Evolutionary conservation across 2,797 vertebrate genomes (phyloP).

Genomic region (Bradypodion pumilum): DNA sequence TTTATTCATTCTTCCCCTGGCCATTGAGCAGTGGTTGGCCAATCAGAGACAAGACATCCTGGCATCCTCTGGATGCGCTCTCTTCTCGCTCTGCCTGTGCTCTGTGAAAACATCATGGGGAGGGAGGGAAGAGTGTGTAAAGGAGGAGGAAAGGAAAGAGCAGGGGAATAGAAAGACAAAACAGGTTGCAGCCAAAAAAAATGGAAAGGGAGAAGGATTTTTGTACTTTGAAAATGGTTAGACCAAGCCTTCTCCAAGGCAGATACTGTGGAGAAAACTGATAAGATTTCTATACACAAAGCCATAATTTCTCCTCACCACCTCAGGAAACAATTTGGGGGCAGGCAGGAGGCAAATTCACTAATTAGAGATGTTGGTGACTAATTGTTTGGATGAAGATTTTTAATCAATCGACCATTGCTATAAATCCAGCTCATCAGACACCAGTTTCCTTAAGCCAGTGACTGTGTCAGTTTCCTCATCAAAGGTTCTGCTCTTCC

Average conservation of each 20-base stretch:
- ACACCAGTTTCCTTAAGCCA: neutral
- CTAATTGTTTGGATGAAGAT: neutral
- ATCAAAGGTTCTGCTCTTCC: neutral
- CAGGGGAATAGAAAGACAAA: constrained; percentile 32
- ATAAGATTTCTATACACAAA: constrained; percentile 11
- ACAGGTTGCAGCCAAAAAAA: constrained; percentile 12
- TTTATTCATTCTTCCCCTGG: constrained; percentile 69
- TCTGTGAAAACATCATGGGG: constrained; percentile 33
- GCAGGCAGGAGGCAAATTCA: constrained; percentile 30
- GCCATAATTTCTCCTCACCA: constrained; percentile 18
- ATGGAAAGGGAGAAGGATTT: constrained; percentile 37
- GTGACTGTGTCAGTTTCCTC: neutral
- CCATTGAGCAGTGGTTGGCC: constrained; percentile 72
- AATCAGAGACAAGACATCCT: constrained; percentile 77
- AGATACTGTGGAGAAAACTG: neutral
- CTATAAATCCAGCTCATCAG: neutral
- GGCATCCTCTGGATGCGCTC: constrained; percentile 73
- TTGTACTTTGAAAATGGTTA: constrained; percentile 9
- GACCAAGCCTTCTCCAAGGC: neutral
- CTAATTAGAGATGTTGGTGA: neutral
- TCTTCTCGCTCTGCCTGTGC: constrained; percentile 50
- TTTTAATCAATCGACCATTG: neutral
- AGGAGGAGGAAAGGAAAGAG: constrained; percentile 36
- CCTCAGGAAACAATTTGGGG: neutral
- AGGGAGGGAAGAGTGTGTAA: neutral